Evolutionary conservation across 2,888 invertebrate species (phyloP), one percentile per base, ranked within the genome.

Genomic region (Artemia sp.): DNA sequence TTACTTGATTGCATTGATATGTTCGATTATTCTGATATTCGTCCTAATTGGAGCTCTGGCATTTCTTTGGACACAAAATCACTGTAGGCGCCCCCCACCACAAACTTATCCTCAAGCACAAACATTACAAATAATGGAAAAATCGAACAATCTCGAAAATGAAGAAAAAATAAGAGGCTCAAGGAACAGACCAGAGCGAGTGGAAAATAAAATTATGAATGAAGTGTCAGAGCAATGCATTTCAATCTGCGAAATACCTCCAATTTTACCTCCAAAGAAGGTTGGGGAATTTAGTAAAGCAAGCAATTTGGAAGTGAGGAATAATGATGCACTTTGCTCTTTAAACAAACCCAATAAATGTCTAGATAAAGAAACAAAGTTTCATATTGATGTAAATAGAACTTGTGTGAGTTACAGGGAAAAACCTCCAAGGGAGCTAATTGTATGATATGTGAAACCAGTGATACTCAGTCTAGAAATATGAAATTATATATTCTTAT

Each of bases 301-400:
- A 24, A 58, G 64, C 24, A 58, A 58, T 24, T 58, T 58, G n/a
- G 64, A 58, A 0, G 24, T 58, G 64, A n/a, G 64, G 12, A n/a
- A 58, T 24, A 58, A 58, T 24, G 64, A 58, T 24, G 64, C 64
- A 19, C 24, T 10, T 8, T n/a, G 14, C 14, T n/a, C 14, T 19
- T 58, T 24, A 24, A 19, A 19, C 24, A 24, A 19, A 24, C 24
- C 64, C 64, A 58, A 24, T 58, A 58, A 58, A 10, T 58, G 64
- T 10, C 8, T 58, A 24, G 64, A 58, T 19, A 58, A 58, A 58
- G 64, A 8, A n/a, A 58, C 64, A 10, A 58, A 58, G 8, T 58
- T 58, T n/a, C 64, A 58, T 8, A 58, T 19, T 58, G 64, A 58
- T 58, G 24, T 58, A 19, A 58, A 24, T 58, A 58, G 64, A 58